A percentile compares a stretch with the other conserved stretches of the same genome.
These are phyloP conservation scores for Anadara kagoshimensis DNA, from an alignment of 1,140 invertebrate genomes.

Conservation along the genomic window DNA sequence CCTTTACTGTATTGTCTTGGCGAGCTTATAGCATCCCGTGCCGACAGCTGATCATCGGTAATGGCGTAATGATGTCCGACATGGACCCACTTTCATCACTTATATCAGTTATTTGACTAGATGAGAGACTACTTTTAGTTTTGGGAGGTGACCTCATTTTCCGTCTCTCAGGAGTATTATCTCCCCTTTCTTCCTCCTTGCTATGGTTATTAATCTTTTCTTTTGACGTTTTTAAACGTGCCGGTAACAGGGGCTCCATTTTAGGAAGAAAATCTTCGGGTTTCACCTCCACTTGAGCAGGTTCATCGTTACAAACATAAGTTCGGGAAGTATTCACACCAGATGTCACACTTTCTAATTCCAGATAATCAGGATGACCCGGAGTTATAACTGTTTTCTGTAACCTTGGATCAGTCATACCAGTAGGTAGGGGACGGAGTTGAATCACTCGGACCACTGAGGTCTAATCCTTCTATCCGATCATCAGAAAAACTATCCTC, in stretches of 20 bases:
- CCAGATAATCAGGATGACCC: constrained; percentile 56
- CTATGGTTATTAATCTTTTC: constrained; percentile 79
- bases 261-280: constrained; percentile 9
- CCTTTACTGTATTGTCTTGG: too few species aligned
- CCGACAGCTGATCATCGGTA: constrained; percentile 34
- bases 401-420: background rate
- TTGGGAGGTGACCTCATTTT: constrained; percentile 18
- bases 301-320: background rate
- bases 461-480: constrained; percentile 51
- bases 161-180: constrained; percentile 44
- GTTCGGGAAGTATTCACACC: constrained; percentile 31
- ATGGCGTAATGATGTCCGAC: constrained; percentile 24
- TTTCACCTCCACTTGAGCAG: background rate
- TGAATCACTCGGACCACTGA: constrained; percentile 41
- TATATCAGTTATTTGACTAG: constrained; percentile 17
- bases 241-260: constrained; percentile 75
- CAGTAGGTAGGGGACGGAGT: constrained; percentile 33
- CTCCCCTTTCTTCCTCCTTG: constrained; percentile 80
- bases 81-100: constrained; percentile 30
- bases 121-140: constrained; percentile 8
- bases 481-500: constrained; percentile 56
- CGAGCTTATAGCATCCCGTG: background rate
- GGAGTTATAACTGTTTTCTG: constrained; percentile 21
- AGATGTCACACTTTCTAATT: constrained; percentile 61
- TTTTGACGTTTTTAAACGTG: constrained; percentile 78